Conservation (phyloP, 2,888 invertebrate genomes). For the Parnassius mnemosyne region DNA sequence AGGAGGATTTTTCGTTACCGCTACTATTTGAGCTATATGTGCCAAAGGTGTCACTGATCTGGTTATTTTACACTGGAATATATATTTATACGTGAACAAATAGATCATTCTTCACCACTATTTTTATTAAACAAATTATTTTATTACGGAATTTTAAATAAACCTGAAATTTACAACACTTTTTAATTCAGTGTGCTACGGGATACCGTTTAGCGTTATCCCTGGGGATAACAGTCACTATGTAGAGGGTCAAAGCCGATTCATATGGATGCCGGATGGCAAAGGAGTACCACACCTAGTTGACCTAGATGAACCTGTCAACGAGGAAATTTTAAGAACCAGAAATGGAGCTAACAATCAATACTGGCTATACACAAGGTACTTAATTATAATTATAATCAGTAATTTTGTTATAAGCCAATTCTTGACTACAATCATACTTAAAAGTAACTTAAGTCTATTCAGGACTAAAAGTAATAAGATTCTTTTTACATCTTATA, state of each 20-base stretch:
- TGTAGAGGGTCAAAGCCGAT: conserved; percentile 40
- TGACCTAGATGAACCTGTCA: conserved; percentile 36
- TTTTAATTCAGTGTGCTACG: conserved; percentile 17
- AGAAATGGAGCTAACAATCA: conserved; percentile 38
- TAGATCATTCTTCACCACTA: neutral
- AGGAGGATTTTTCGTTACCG: too few relatives aligned
- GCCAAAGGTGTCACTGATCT: too few relatives aligned
- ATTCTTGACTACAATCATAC: too few relatives aligned
- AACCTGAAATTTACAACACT: too few relatives aligned
- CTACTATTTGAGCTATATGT: too few relatives aligned
- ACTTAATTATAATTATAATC: neutral
- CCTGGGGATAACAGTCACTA: conserved; percentile 42
- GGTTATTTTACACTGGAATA: too few relatives aligned
- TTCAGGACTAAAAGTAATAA: too few relatives aligned
- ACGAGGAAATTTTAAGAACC: conserved; percentile 20
- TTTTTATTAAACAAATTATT: neutral
- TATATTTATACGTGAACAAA: too few relatives aligned
- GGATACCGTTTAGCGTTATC: conserved; percentile 14
- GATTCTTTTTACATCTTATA: too few relatives aligned
- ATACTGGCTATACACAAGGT: conserved; percentile 44
- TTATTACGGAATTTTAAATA: neutral
- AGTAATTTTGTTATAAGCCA: too few relatives aligned
- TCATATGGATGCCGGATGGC: conserved; percentile 44
- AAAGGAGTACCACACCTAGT: conserved; percentile 38
- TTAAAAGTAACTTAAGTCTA: too few relatives aligned